These are phyloP conservation scores for Deroplatys truncata DNA, from an alignment of 2,888 invertebrate species.

Conservation along the genomic window DNA sequence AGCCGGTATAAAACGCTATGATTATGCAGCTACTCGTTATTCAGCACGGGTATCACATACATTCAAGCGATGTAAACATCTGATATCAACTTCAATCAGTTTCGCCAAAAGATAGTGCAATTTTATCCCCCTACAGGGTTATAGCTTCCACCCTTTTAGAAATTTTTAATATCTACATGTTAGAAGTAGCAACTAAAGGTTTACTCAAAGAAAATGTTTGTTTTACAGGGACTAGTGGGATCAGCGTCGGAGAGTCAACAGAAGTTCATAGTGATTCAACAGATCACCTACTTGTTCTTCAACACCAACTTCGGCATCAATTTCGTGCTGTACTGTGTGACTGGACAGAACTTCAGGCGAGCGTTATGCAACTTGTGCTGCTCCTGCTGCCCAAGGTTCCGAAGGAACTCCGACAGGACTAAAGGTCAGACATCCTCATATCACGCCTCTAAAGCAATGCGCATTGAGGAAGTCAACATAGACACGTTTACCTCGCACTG, in stretches of 20 bases:
- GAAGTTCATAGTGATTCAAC: slow-evolving; percentile 37
- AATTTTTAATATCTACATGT: too few species aligned
- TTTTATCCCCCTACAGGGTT: too few species aligned
- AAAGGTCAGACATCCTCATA: background rate
- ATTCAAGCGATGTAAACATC: too few species aligned
- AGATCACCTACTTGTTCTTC: slow-evolving; percentile 65
- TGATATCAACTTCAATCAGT: too few species aligned
- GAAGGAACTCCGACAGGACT: slow-evolving; percentile 19
- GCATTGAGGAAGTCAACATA: background rate
- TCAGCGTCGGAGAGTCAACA: background rate
- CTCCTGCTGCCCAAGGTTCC: slow-evolving; percentile 34
- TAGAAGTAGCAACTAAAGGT: too few species aligned
- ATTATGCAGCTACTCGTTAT: too few species aligned
- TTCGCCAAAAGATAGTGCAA: too few species aligned
- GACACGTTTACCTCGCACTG: background rate
- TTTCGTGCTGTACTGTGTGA: slow-evolving; percentile 75
- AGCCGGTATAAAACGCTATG: too few species aligned
- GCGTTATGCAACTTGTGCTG: slow-evolving; percentile 46
- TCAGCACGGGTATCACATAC: too few species aligned
- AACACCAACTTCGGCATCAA: slow-evolving; percentile 81
- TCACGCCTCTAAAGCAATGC: background rate
- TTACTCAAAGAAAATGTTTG: background rate
- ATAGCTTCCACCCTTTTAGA: too few species aligned
- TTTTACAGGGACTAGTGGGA: background rate
- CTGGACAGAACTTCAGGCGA: slow-evolving; percentile 73